Evolutionary conservation across 2,113 vertebrate genomes (phyloP), one percentile per base, ranked within the genome.

Genomic region (Ia io): DNA sequence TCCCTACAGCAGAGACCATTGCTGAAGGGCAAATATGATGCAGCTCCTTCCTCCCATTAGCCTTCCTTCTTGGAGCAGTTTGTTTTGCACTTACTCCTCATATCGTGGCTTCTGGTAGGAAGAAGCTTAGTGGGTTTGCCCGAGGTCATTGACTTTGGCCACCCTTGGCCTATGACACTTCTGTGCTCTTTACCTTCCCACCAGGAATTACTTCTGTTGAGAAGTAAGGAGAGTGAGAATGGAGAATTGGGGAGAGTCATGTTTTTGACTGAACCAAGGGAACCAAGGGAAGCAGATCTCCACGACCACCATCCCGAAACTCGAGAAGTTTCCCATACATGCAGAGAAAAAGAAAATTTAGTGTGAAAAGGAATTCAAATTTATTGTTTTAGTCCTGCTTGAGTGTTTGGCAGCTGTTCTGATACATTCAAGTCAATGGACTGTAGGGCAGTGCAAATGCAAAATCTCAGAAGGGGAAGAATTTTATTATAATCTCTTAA

Each of bases 81-180:
- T 37, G 9, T 78, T 80, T 91, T 74, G 5, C 32, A 17, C 22
- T 79, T 30, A 53, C 14, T n/a, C 53, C 49, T 94, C n/a, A 49
- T 8, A 35, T 6, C 59, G 40, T 42, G 59, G 67, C n/a, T 94
- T 87, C 44, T 79, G 78, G 86, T 35, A 70, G 88, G 88, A 92
- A 71, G 12, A 22, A n/a, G 44, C 22, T 85, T 47, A 18, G 12
- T 82, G 85, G 63, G 53, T 63, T 88, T 94, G 86, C 53, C 53
- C n/a, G 30, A 95, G 94, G 74, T 93, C 93, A 35, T 23, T 91
- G 93, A 94, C 90, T 32, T 70, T 40, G n/a, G 73, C 70, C 28
- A 74, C n/a, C 4, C 8, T 73, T 83, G 77, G 56, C 56, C 78
- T 84, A 3, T 37, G 83, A 88, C 69, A 94, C 87, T 5, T 47